Base-by-base conservation (phyloP, 2,797 vertebrate genomes). In the Lithobates sylvaticus region DNA sequence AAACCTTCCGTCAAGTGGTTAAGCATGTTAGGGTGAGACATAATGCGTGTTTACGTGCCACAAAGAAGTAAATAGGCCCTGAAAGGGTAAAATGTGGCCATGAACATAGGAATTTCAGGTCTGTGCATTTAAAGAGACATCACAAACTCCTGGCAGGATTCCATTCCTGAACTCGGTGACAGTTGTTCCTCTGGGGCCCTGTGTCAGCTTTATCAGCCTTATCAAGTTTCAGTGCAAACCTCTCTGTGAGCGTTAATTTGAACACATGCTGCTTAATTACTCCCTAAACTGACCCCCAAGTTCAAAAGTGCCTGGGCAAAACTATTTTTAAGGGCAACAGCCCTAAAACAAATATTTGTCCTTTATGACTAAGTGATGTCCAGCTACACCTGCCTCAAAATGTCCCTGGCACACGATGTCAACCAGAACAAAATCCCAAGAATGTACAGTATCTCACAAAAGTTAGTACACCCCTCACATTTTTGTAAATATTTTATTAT, bases 321-420 rank as follows among this genome's bases (percentile, higher is more conserved):
- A 44, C 67, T 80, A 80, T 80, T 89, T 84, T 91, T 91, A 93
- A 93, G 88, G 87, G 89, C 44, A 73, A 83, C 5, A 72, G 85
- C 71, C 88, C 36, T 86, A 88, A 89, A 90, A 82, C 88, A 93
- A 92, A 93, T 90, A 70, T 81, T 58, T 70, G 42, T 68, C n/a
- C 67, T 70, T 34, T 42, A 26, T 70, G 74, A 0, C 50, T 5
- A 12, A 34, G 78, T 71, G 6, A 36, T 81, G 23, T 32, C 15
- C 27, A 7, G 44, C 12, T 44, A 44, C 78, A 81, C 39, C 78
- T 81, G 78, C 67, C 78, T 21, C 10, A 58, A 18, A 34, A 81
- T 58, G 67, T n/a, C 21, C 21, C 15, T 9, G 12, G 16, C 58
- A 61, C 16, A 3, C 15, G 2, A 47, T 47, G 44, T 47, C 44